Base-by-base conservation (phyloP, 2,797 vertebrate species). In the Falco columbarius region DNA sequence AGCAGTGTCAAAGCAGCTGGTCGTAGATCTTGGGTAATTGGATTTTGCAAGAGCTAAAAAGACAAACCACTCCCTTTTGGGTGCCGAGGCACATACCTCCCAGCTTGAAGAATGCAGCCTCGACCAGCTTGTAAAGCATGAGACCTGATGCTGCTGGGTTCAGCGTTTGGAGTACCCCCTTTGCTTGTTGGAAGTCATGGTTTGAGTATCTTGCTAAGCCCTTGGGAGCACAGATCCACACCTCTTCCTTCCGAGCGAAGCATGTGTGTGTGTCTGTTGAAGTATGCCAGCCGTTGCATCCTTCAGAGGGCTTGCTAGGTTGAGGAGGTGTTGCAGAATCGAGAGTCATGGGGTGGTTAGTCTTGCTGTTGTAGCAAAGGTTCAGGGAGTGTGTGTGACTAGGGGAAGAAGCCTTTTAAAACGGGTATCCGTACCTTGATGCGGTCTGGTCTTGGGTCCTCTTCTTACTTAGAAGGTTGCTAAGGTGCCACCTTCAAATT, bases 21-120 rank as follows among this genome's bases (percentile, higher is more conserved):
- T 86, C 23, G 1, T 24, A 3, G 11, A 18, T 55, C 67, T 71
- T 89, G 77, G 17, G 32, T 71, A 91, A 89, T 0, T 38, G 44
- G 63, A 46, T 96, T 96, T 94, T 89, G 81, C 71, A 96, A 95
- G 86, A 38, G 47, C 71, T 34, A 22, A 42, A 54, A 55, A 63
- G 92, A 71, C 20, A 40, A 67, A 63, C 90, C 84, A 8, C 86
- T 93, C 77, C 91, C 65, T 49, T 23, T 7, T 56, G 73, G 29
- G 68, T 77, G 73, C 81, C n/a, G 18, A 4, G 81, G 40, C 68
- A 47, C 8, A 6, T 52, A 29, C 59, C 68, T 86, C 47, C 65
- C 67, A 63, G 26, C 52, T 23, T 46, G 68, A 87, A n/a, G 90
- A 93, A 74, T 19, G 49, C 67, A 26, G 71, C 86, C 47, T 79